These are phyloP conservation scores for Irena cyanogastra DNA, from an alignment of 2,113 vertebrate genomes.

Conservation along the genomic window DNA sequence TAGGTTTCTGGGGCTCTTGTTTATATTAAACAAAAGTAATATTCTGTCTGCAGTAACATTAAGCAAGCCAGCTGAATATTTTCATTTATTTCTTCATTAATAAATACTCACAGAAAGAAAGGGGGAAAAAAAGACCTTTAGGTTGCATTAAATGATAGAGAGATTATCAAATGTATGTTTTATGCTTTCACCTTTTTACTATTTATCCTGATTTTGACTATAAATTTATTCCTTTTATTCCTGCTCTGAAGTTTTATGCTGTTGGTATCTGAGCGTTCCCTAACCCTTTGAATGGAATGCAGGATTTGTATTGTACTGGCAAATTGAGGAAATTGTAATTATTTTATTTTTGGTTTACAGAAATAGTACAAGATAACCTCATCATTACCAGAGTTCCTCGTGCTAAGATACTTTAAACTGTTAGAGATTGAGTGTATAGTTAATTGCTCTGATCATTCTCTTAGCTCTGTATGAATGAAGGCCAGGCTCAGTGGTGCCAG, in stretches of 20 bases:
- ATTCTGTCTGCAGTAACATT: neutral
- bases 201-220: neutral
- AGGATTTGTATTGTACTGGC: neutral
- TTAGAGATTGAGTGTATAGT: neutral
- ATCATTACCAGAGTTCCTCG: neutral
- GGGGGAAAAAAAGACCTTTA: neutral
- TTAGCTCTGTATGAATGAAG: neutral
- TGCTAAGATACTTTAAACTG: neutral
- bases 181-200: neutral
- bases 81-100: neutral
- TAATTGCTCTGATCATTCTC: neutral
- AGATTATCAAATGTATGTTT: neutral
- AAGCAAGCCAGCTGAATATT: neutral
- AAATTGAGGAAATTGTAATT: neutral
- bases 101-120: neutral
- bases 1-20: neutral
- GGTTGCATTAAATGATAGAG: neutral
- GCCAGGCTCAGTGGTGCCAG: neutral
- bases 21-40: neutral
- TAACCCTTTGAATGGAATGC: constrained; percentile 30
- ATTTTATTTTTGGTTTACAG: neutral
- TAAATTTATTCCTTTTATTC: neutral
- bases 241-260: neutral
- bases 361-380: neutral
- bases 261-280: neutral